These are phyloP conservation scores for Pterostichus madidus DNA, from an alignment of 2,888 invertebrate genomes.

Conservation along the genomic window DNA sequence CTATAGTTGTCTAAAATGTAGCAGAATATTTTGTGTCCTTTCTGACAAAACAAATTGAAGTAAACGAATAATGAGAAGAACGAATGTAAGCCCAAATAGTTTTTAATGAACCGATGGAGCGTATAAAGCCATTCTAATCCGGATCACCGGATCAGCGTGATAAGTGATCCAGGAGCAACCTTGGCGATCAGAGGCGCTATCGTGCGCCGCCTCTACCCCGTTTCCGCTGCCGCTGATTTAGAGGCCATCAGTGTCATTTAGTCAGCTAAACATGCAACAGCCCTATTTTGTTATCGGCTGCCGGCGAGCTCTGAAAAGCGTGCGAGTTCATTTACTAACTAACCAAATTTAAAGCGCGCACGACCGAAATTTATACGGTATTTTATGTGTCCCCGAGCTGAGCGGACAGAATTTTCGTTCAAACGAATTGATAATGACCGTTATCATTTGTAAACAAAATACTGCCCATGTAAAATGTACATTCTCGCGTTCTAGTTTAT, in stretches of 20 bases:
- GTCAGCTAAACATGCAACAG: constrained; percentile 50
- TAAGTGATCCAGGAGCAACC: constrained; percentile 34
- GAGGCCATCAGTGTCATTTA: constrained; percentile 57
- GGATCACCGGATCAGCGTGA: constrained; percentile 34
- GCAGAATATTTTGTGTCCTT: too few relatives aligned
- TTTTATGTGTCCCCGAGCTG: neutral
- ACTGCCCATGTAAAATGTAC: neutral
- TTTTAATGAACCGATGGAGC: constrained; percentile 12
- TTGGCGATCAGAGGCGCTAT: constrained; percentile 28
- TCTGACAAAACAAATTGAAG: too few relatives aligned
- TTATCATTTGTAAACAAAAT: neutral
- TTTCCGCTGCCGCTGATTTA: constrained; percentile 41
- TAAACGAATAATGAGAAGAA: too few relatives aligned
- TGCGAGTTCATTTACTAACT: constrained; percentile 22
- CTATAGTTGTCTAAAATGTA: too few relatives aligned
- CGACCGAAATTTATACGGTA: constrained; percentile 15
- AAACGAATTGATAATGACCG: constrained; percentile 15
- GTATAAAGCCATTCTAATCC: constrained; percentile 35
- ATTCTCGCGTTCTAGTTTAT: neutral
- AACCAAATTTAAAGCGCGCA: constrained; percentile 42
- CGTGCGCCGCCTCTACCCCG: constrained; percentile 19
- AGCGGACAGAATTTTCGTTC: constrained; percentile 5
- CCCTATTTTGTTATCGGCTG: constrained; percentile 48
- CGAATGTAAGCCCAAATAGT: too few relatives aligned
- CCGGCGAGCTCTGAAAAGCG: neutral